Base-by-base conservation (phyloP, 1,140 invertebrate species). In the Chrysopa pallens region DNA sequence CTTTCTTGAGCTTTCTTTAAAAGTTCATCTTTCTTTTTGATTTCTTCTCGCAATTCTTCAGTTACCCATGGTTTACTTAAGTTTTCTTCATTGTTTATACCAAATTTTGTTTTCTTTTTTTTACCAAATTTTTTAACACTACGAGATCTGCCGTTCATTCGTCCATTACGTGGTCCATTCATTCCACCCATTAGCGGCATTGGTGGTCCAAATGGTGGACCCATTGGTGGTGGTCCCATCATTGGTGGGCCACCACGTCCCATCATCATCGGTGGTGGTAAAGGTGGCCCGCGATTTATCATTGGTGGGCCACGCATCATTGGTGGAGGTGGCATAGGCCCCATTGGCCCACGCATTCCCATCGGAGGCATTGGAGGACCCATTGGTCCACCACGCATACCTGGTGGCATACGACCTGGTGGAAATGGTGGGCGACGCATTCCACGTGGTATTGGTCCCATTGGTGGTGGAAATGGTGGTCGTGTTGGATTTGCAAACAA, bases 21-120 rank as follows among this genome's bases (percentile, higher is more conserved):
- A 12, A 62, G 37, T 42, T 58, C 45, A 27, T 61, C 57, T 47
- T 62, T 62, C 40, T 53, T 58, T 4, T 38, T 38, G 46, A 58
- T 56, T 43, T 60, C 59, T 4, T 40, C 37, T 46, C 52, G 53
- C 7, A 62, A 52, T 13, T 54, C 51, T 3, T 53, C 52, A 7
- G 52, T 60, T 1, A 62, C 56, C 57, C 57, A 62, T 11, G 57
- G 52, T 45, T 58, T 54, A 6, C 47, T 50, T 42, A 61, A 43
- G 50, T 62, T 57, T 9, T 57, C 42, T 29, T 52, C 51, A 38
- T 54, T 36, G 11, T 40, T 29, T 15, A 11, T n/a, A 40, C 14
- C 55, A 14, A 51, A 43, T 38, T 42, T 47, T 9, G 46, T 39
- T 17, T 46, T 49, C 36, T 50, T 52, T 28, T 41, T 41, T 40